A percentile compares a stretch with the other conserved stretches of the same genome.
phyloP scores from a whole-genome alignment of 2,797 vertebrate genomes.

The Cynopterus sphinx region DNA sequence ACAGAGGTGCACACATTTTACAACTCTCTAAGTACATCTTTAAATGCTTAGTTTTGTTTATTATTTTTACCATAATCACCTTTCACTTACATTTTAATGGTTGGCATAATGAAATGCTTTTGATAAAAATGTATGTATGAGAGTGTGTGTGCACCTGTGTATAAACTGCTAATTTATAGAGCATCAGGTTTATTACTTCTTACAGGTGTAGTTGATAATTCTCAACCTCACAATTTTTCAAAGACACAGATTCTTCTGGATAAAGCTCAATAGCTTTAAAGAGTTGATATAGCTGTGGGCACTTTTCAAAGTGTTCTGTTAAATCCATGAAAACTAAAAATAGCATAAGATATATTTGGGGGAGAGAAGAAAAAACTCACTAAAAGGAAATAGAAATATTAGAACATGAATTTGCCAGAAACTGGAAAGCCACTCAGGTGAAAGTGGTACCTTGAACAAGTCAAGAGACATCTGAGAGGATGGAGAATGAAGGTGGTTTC shows the following conservation, averaged over 20 bases:
- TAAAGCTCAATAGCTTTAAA: not conserved
- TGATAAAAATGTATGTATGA: not conserved
- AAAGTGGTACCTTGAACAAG: not conserved
- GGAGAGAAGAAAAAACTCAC: not conserved
- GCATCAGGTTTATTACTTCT: not conserved
- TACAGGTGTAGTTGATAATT: not conserved
- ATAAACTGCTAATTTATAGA: not conserved
- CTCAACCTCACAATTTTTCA: not conserved
- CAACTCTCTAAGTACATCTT: not conserved
- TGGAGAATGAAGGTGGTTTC: not conserved
- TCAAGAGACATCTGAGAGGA: not conserved
- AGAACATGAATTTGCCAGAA: not conserved
- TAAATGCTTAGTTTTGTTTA: not conserved
- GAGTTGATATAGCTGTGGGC: not conserved
- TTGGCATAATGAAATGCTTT: not conserved
- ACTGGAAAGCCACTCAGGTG: not conserved
- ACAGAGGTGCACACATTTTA: not conserved
- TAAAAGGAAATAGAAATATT: constrained; percentile 12
- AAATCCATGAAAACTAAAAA: not conserved
- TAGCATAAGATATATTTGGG: not conserved
- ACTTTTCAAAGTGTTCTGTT: not conserved
- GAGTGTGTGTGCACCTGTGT: not conserved
- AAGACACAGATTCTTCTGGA: not conserved
- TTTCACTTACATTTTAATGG: not conserved
- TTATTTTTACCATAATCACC: not conserved